Base-by-base conservation (phyloP, 2,113 vertebrate species). In the Cyprinus carpio region DNA sequence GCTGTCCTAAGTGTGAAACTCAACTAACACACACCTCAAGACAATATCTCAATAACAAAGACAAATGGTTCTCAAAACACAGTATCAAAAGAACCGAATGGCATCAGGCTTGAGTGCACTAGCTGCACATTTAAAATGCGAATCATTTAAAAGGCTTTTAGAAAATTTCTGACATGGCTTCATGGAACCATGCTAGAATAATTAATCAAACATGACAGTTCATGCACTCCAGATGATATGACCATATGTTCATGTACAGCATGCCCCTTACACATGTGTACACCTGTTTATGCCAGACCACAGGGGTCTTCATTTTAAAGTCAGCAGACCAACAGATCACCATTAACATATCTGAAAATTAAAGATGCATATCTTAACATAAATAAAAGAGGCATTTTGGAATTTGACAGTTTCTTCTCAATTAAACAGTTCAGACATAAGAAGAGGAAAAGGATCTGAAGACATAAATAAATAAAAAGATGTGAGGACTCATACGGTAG, bases 1-100 rank as follows among this genome's bases (percentile, higher is more conserved):
- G 65, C 88, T 90, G 40, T 83, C 76, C 79, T 15, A 75, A 85
- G 67, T 15, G 71, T 51, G 40, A 84, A 25, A 84, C 43, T 43
- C 5, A 83, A 65, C 60, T 51, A 69, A 37, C 64, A 74, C 79
- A 87, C 60, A 60, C 31, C 71, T 40, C 11, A 86, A n/a, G 75
- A 23, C 7, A 58, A 16, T 72, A 60, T 85, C 27, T 78, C 10
- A 29, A 62, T 18, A 34, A 60, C 34, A 62, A 29, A 75, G 37
- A 69, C 60, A 27, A 56, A 49, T 4, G 43, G 43, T 46, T 46
- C 43, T 46, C 43, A 46, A 46, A 46, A 46, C 64, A 71, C 31
- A 29, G 11, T 16, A 51, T 77, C n/a, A 78, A 37, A 25, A n/a
- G n/a, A 23, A 27, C 3, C 2, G 25, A 43, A 25, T 72, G 34